These are phyloP conservation scores for Musca vetustissima DNA, from an alignment of 1,140 invertebrate genomes.

Conservation along the genomic window DNA sequence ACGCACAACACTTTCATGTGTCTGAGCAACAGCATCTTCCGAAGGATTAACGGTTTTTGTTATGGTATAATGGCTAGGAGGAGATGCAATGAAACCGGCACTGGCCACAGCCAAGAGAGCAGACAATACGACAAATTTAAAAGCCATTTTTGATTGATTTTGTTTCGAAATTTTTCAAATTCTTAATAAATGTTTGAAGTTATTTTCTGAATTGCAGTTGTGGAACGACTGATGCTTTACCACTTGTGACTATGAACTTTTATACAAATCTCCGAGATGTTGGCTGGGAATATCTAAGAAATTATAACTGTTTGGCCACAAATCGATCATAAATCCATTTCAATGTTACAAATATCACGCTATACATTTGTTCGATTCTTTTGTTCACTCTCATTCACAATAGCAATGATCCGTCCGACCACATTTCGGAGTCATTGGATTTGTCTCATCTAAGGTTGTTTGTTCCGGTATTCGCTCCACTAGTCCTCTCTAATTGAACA, in stretches of 20 bases:
- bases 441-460: too few relatives aligned
- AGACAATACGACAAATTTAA: conserved; percentile 54
- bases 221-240: conserved; percentile 8
- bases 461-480: too few relatives aligned
- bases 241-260: not conserved
- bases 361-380: too few relatives aligned
- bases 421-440: too few relatives aligned
- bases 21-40: conserved; percentile 58
- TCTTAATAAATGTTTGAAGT: not conserved
- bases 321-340: not conserved
- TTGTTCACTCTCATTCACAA: too few relatives aligned
- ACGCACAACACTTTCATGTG: conserved; percentile 61
- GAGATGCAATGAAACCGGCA: conserved; percentile 48
- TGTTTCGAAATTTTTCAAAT: not conserved
- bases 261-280: conserved; percentile 8
- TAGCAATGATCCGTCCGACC: too few relatives aligned
- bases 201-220: not conserved
- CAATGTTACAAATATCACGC: conserved; percentile 10
- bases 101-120: conserved; percentile 56
- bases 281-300: too few relatives aligned
- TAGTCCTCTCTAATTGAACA: not conserved
- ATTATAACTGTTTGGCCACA: too few relatives aligned
- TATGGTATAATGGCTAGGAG: conserved; percentile 30
- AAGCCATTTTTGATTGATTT: conserved; percentile 43
- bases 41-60: conserved; percentile 52